phyloP scores from a whole-genome alignment of 37 sponge, comb jelly and placozoan genomes.

The Chondrosia reniformis region DNA sequence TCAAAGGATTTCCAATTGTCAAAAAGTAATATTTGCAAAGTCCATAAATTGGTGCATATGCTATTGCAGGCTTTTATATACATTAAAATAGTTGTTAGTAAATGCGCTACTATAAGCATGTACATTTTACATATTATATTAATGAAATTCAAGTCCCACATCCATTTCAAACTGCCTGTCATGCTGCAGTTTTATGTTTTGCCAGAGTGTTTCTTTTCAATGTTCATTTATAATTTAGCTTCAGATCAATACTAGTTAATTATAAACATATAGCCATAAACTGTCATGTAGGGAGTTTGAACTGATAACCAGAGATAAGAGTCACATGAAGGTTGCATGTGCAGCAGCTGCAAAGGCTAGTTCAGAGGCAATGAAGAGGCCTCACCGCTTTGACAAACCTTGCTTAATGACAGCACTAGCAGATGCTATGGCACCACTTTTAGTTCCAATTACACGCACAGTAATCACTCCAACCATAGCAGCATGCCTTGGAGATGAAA shows the following conservation, averaged over 20 bases:
- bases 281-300: conserved; percentile 31
- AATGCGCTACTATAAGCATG: background rate
- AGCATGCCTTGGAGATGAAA: conserved; percentile 46
- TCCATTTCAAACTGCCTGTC: no score
- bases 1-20: conserved; percentile 48
- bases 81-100: background rate
- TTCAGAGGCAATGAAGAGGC: conserved; percentile 29
- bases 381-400: conserved; percentile 31
- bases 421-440: conserved; percentile 32
- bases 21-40: no score
- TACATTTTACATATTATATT: background rate
- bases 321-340: conserved; percentile 27
- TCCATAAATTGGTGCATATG: background rate
- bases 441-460: conserved; percentile 14
- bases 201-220: no score
- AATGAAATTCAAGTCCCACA: no score
- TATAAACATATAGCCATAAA: no score
- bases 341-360: conserved; percentile 37
- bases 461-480: conserved; percentile 33
- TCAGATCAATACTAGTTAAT: no score
- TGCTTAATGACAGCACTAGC: conserved; percentile 38
- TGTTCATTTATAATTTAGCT: no score
- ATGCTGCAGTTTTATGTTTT: no score
- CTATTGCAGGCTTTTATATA: background rate
- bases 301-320: conserved; percentile 5